These are phyloP conservation scores for Pristionchus mayeri DNA, from an alignment of 2,888 invertebrate genomes.

Conservation along the genomic window DNA sequence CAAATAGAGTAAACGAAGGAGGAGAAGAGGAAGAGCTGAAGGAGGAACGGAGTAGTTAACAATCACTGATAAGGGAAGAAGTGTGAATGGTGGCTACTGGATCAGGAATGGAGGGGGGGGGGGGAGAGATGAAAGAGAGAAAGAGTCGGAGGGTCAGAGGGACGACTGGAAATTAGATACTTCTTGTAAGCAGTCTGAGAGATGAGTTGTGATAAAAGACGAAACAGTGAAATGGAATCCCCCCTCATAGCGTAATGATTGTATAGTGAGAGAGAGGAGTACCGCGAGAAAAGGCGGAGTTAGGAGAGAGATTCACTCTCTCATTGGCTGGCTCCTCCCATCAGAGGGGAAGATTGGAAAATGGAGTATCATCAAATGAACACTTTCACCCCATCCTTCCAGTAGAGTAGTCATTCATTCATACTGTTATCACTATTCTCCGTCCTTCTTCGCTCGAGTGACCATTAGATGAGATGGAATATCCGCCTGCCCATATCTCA, in stretches of 20 bases:
- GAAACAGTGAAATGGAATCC: constrained; percentile 43
- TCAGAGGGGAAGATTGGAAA: constrained; percentile 20
- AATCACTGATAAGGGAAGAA: constrained; percentile 19
- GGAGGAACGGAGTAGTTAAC: constrained; percentile 29
- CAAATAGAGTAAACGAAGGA: constrained; percentile 25
- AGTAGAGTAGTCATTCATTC: neutral
- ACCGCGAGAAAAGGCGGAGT: constrained; percentile 40
- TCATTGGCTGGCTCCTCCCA: constrained; percentile 28
- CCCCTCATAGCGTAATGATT: constrained; percentile 47
- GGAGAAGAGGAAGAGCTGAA: neutral
- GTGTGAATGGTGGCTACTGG: neutral
- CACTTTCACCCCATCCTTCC: neutral
- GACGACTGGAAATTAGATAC: constrained; percentile 25
- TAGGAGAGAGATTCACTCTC: neutral
- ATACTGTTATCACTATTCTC: constrained; percentile 21
- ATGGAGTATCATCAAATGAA: constrained; percentile 21
- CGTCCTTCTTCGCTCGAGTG: constrained; percentile 36
- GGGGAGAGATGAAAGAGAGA: neutral
- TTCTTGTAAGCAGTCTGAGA: neutral
- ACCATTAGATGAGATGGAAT: constrained; percentile 25
- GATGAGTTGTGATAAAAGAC: constrained; percentile 40
- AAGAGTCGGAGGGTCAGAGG: neutral
- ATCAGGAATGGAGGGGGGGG: neutral
- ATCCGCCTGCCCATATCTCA: constrained; percentile 13
- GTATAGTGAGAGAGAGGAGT: constrained; percentile 41